These are phyloP conservation scores for Setipinna tenuifilis DNA, from an alignment of 2,797 vertebrate species.

Conservation along the genomic window DNA sequence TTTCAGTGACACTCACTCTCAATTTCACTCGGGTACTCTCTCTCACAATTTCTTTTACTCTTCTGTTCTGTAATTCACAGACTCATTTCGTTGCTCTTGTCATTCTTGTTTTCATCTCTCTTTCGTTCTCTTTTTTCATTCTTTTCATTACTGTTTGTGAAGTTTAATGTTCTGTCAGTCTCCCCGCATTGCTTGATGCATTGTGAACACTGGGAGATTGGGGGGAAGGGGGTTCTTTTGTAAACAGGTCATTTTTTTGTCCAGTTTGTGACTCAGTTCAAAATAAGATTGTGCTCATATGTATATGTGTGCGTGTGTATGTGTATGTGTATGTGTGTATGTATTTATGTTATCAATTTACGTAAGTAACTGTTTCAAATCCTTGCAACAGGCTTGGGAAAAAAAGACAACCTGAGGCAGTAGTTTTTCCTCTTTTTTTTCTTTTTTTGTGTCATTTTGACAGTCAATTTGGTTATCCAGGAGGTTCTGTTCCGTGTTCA, in stretches of 20 bases:
- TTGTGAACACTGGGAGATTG: background rate
- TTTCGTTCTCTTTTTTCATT: constrained; percentile 18
- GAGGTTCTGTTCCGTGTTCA: constrained; percentile 15
- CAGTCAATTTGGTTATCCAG: constrained; percentile 12
- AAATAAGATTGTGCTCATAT: background rate
- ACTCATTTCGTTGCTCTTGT: constrained; percentile 19
- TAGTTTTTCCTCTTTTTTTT: background rate
- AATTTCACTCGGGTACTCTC: constrained; percentile 38
- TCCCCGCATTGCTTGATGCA: background rate
- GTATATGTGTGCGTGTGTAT: background rate
- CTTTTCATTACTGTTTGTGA: background rate
- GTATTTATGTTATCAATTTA: background rate
- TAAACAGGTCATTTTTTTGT: constrained; percentile 26
- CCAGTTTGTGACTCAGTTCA: background rate
- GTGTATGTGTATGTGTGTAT: background rate
- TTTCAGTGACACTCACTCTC: background rate
- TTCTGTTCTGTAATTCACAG: constrained; percentile 38
- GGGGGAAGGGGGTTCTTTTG: constrained; percentile 6
- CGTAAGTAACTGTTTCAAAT: constrained; percentile 14
- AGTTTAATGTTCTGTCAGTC: background rate
- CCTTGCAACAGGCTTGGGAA: background rate
- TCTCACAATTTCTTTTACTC: constrained; percentile 16
- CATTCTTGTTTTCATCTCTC: constrained; percentile 6
- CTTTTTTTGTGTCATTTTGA: background rate
- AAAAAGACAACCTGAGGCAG: background rate